These are phyloP conservation scores for Carollia perspicillata DNA, from an alignment of 2,113 vertebrate genomes.

Conservation along the genomic window DNA sequence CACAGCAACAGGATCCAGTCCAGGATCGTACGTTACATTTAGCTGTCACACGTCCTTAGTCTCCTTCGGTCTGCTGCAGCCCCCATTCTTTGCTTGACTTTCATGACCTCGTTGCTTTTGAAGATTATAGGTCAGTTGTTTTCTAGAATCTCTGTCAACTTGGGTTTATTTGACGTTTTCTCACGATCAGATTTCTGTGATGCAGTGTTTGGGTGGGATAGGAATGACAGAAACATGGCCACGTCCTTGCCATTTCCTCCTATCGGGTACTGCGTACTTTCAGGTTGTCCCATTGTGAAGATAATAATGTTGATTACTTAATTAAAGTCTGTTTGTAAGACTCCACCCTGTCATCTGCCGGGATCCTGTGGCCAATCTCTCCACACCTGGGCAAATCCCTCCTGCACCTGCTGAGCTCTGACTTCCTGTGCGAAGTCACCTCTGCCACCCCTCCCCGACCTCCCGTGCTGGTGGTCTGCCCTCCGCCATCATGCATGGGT, in stretches of 20 bases:
- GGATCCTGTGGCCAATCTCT: neutral
- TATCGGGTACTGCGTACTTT: neutral
- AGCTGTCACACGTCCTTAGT: neutral
- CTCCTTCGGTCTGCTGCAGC: neutral
- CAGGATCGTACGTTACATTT: neutral
- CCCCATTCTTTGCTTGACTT: neutral
- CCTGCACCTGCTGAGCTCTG: neutral
- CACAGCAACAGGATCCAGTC: neutral
- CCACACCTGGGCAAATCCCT: neutral
- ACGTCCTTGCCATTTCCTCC: neutral
- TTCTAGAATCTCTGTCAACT: neutral
- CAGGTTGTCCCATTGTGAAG: neutral
- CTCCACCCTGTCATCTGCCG: neutral
- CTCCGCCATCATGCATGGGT: accelerated
- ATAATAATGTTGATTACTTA: neutral
- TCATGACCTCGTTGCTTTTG: neutral
- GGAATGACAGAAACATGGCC: neutral
- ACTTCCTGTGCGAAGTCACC: neutral
- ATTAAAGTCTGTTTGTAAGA: neutral
- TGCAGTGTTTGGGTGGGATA: neutral
- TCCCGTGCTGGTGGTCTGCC: neutral
- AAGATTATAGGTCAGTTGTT: neutral
- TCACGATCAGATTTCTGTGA: neutral
- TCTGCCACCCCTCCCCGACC: accelerated
- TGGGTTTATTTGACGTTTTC: neutral